Percentiles rank a stretch among this genome's conserved stretches.
Conservation (phyloP, 2,888 invertebrate species). For the Parnassius glacialis region DNA sequence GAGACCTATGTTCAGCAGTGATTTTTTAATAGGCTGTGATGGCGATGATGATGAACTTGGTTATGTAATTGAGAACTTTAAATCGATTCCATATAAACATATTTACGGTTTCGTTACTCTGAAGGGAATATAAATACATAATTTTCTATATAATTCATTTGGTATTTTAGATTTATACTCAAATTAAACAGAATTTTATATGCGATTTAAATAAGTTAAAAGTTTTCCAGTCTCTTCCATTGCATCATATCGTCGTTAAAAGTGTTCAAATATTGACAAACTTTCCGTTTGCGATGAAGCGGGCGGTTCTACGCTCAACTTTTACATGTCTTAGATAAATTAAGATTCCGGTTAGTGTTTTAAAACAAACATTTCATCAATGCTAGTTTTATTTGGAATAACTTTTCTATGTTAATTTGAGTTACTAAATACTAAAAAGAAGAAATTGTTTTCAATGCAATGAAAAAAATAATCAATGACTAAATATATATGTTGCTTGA, state of each 20-base stretch:
- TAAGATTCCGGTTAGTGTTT: constrained; percentile 43
- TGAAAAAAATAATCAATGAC: too few relatives aligned
- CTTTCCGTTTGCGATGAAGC: constrained; percentile 32
- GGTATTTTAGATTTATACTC: background rate
- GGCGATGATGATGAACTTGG: too few relatives aligned
- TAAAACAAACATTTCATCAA: constrained; percentile 24
- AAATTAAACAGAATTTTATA: background rate
- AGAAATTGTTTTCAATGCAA: too few relatives aligned
- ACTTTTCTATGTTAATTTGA: background rate
- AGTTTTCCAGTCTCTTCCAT: constrained; percentile 21
- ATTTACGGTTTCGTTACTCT: too few relatives aligned
- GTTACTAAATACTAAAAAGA: too few relatives aligned
- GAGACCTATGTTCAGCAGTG: too few relatives aligned
- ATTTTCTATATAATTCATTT: too few relatives aligned
- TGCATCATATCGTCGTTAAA: constrained; percentile 29
- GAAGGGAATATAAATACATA: too few relatives aligned
- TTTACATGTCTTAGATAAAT: constrained; percentile 51
- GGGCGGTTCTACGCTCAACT: constrained; percentile 36
- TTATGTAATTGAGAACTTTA: too few relatives aligned
- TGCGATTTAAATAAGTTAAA: background rate
- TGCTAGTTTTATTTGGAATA: constrained; percentile 2
- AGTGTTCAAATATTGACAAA: constrained; percentile 61
- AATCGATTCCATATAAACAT: too few relatives aligned
- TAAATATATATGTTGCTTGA: too few relatives aligned
- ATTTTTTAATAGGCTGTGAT: too few relatives aligned